phyloP scores from a whole-genome alignment of 2,797 vertebrate genomes.

The Pipistrellus pygmaeus region DNA sequence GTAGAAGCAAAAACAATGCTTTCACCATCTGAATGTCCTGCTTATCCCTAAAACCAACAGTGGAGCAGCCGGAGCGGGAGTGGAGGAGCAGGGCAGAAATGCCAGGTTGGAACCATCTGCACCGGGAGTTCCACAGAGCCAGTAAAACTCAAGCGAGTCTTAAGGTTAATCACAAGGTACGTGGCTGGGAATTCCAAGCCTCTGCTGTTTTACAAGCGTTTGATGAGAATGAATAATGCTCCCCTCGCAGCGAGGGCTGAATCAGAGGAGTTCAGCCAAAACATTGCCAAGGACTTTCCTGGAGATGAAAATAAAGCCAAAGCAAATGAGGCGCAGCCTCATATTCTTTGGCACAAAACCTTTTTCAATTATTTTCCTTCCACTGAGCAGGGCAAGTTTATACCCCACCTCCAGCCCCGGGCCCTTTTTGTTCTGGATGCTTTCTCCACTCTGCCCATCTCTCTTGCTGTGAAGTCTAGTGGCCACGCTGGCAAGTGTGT shows the following conservation, averaged over 20 bases:
- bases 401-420: not conserved
- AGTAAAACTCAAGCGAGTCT: not conserved
- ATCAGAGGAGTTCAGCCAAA: conserved; percentile 4
- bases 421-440: not conserved
- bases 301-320: not conserved
- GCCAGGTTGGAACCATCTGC: not conserved
- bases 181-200: conserved; percentile 7
- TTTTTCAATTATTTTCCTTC: not conserved
- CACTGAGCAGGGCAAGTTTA: not conserved
- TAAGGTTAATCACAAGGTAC: conserved; percentile 30
- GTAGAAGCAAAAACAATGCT: not conserved
- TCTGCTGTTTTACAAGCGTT: conserved; percentile 60
- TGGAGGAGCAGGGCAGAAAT: not conserved
- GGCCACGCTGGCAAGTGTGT: not conserved
- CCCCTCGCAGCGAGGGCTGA: not conserved
- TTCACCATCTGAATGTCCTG: not conserved
- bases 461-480: not conserved
- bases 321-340: too few species aligned
- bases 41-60: not conserved
- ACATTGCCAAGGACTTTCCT: not conserved
- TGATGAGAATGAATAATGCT: conserved; percentile 37
- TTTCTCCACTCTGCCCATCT: not conserved
- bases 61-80: not conserved
- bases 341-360: not conserved
- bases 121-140: not conserved